A percentile compares a stretch with the other conserved stretches of the same genome.
Conservation (phyloP, 2,888 invertebrate species). For the Hipparchia sbordonii region DNA sequence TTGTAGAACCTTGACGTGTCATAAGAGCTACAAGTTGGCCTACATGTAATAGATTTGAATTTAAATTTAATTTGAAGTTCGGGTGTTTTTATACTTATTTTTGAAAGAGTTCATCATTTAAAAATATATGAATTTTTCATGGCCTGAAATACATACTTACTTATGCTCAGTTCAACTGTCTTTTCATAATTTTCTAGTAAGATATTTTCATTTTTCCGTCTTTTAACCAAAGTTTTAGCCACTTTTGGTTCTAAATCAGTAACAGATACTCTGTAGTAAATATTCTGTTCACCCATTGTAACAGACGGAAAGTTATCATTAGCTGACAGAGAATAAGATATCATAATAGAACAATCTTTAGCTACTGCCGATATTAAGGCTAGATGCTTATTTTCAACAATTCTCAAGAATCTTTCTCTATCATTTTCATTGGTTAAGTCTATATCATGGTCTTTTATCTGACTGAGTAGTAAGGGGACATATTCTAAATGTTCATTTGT, state of each 20-base stretch:
- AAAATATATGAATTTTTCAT: neutral
- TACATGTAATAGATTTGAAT: too few relatives aligned
- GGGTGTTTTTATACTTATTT: too few relatives aligned
- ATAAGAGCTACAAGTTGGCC: too few relatives aligned
- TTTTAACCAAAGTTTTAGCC: slow-evolving; percentile 57
- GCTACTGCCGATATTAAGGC: slow-evolving; percentile 85
- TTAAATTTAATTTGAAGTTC: too few relatives aligned
- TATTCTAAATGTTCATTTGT: slow-evolving; percentile 49
- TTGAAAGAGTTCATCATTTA: too few relatives aligned
- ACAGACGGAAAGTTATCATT: slow-evolving; percentile 51
- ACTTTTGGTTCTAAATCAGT: slow-evolving; percentile 88
- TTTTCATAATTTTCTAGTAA: slow-evolving; percentile 58
- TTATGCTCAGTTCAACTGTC: slow-evolving; percentile 28
- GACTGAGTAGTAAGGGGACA: slow-evolving; percentile 53
- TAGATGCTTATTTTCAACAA: slow-evolving; percentile 48
- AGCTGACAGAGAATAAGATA: slow-evolving; percentile 70
- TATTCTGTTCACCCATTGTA: slow-evolving; percentile 57
- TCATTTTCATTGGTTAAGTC: slow-evolving; percentile 48
- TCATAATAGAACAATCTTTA: slow-evolving; percentile 88
- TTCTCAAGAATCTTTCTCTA: slow-evolving; percentile 49
- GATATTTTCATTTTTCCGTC: slow-evolving; percentile 58
- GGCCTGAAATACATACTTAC: slow-evolving; percentile 52
- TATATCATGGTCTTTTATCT: slow-evolving; percentile 48
- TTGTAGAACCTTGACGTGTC: too few relatives aligned
- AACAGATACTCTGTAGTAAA: slow-evolving; percentile 81